phyloP scores from a whole-genome alignment of 1,140 invertebrate genomes.

The Octopus bimaculoides region DNA sequence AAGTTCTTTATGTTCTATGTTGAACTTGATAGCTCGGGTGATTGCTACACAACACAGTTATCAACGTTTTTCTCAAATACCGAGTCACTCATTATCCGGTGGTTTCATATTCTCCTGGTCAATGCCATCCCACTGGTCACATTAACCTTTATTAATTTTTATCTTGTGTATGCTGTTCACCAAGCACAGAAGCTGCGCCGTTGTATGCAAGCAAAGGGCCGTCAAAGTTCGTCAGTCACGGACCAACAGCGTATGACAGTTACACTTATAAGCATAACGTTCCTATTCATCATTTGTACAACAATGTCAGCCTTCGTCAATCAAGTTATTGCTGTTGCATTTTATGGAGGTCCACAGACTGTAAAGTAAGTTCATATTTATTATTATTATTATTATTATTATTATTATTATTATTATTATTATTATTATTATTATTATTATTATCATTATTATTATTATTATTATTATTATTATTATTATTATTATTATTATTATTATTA shows the following conservation, averaged over 20 bases:
- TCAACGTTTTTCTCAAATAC: constrained; percentile 33
- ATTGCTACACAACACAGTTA: constrained; percentile 21
- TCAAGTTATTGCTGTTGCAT: constrained; percentile 35
- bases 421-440: no score
- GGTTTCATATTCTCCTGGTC: constrained; percentile 40
- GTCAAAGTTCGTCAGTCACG: constrained; percentile 39
- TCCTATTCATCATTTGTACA: constrained; percentile 47
- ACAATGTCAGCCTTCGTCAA: constrained; percentile 47
- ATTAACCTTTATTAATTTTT: constrained; percentile 37
- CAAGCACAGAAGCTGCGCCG: constrained; percentile 33
- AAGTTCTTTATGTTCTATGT: constrained; percentile 36
- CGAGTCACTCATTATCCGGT: constrained; percentile 30
- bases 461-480: no score
- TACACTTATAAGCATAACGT: constrained; percentile 48
- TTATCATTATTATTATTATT: no score
- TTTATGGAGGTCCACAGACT: constrained; percentile 30
- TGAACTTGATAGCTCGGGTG: constrained; percentile 12
- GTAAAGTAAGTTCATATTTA: no score
- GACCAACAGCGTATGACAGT: constrained; percentile 46
- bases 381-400: no score
- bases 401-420: no score
- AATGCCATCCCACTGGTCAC: constrained; percentile 41
- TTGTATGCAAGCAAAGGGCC: constrained; percentile 36
- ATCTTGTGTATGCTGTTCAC: constrained; percentile 41
- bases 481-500: no score